Conservation (phyloP, 2,113 vertebrate genomes). For the Grantiella picta region DNA sequence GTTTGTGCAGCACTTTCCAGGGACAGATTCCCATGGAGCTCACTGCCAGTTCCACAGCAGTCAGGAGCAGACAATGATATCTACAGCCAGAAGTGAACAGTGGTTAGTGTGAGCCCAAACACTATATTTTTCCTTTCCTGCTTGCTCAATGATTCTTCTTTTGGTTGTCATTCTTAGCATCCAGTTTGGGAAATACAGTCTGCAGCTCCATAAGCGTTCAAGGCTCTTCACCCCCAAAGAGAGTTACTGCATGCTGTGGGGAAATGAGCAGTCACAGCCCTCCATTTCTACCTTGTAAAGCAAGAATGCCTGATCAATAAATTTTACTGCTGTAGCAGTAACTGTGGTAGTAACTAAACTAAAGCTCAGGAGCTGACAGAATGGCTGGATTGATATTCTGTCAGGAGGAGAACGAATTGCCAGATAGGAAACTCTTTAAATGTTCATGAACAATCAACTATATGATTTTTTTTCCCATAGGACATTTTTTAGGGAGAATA, state of each 20-base stretch:
- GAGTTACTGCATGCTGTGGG: background rate
- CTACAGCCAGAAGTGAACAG: background rate
- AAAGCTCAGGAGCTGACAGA: background rate
- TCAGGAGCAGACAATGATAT: background rate
- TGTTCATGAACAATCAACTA: background rate
- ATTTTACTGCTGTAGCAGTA: slow-evolving; percentile 17
- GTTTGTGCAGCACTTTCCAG: background rate
- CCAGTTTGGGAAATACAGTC: background rate
- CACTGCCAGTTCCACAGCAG: background rate
- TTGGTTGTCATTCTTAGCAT: background rate
- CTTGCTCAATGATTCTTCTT: background rate
- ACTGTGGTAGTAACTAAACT: slow-evolving; percentile 12
- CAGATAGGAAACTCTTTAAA: background rate
- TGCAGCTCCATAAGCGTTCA: background rate
- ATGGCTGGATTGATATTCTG: background rate
- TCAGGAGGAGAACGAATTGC: background rate
- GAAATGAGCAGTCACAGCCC: background rate
- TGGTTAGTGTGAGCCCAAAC: background rate
- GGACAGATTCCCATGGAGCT: background rate
- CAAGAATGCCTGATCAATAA: background rate
- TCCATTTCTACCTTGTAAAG: slow-evolving; percentile 9
- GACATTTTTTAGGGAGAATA: background rate
- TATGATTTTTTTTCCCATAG: background rate
- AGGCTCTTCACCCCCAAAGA: background rate
- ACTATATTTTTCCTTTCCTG: background rate